phyloP scores from a whole-genome alignment of 2,888 invertebrate species.

The Hirtodrosophila cameraria region DNA sequence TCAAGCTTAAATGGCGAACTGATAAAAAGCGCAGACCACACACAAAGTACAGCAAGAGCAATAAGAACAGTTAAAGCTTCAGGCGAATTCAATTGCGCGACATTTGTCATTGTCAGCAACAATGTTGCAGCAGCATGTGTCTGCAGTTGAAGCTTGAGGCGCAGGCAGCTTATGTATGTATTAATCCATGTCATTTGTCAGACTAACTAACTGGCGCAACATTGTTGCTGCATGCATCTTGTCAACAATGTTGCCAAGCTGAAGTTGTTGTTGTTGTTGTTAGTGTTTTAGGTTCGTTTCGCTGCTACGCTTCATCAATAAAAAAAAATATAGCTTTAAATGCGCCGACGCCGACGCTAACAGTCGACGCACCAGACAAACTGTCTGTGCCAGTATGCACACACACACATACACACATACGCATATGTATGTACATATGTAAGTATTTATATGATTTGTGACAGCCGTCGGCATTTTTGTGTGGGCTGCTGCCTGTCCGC shows the following conservation, averaged over 20 bases:
- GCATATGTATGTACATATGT: conserved; percentile 2
- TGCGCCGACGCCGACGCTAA: conserved; percentile 59
- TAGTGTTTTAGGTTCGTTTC: too few species aligned
- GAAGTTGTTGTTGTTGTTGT: neutral
- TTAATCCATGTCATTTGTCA: neutral
- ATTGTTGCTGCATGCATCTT: conserved; percentile 24
- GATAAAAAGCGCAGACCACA: conserved; percentile 59
- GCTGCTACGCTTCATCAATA: conserved; percentile 71
- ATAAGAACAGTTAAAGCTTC: conserved; percentile 30
- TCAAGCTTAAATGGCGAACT: conserved; percentile 71
- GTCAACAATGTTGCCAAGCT: conserved; percentile 35
- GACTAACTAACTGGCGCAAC: conserved; percentile 10
- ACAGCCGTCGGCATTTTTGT: conserved; percentile 43
- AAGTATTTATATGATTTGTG: conserved; percentile 33
- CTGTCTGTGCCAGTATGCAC: conserved; percentile 56
- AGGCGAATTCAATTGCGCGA: conserved; percentile 66
- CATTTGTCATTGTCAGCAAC: conserved; percentile 69
- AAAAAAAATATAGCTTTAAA: conserved; percentile 72
- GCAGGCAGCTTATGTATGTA: too few species aligned
- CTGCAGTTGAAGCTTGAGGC: conserved; percentile 1
- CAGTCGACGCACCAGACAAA: conserved; percentile 58
- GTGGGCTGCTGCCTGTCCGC: conserved; percentile 41
- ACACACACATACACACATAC: conserved; percentile 4
- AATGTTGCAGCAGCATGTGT: conserved; percentile 53
- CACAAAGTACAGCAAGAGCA: conserved; percentile 27